phyloP scores from a whole-genome alignment of 2,113 vertebrate species.

The Proterorhinus semilunaris region DNA sequence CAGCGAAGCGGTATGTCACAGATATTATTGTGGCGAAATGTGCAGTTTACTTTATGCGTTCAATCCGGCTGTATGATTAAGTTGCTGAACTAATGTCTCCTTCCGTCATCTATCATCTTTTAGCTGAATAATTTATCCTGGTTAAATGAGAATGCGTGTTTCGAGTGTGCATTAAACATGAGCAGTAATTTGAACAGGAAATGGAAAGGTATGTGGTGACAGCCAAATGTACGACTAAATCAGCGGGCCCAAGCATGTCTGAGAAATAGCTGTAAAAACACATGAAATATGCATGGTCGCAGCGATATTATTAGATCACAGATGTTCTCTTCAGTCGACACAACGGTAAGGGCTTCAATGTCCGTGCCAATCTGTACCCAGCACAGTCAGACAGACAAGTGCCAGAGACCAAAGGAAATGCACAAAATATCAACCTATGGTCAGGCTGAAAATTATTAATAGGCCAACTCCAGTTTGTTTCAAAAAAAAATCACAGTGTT shows the following conservation, averaged over 20 bases:
- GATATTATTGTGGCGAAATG: slow-evolving; percentile 43
- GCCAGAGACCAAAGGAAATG: slow-evolving; percentile 11
- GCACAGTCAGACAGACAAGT: slow-evolving; percentile 29
- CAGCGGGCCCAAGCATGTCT: slow-evolving; percentile 65
- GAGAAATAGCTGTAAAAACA: slow-evolving; percentile 74
- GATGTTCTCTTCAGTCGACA: slow-evolving; percentile 66
- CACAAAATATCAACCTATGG: slow-evolving; percentile 9
- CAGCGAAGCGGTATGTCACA: slow-evolving; percentile 24
- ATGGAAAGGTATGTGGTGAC: slow-evolving; percentile 68
- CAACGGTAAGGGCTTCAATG: slow-evolving; percentile 54
- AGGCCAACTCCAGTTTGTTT: too few species aligned
- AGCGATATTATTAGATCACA: slow-evolving; percentile 71
- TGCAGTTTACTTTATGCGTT: slow-evolving; percentile 48
- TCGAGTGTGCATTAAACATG: slow-evolving; percentile 72
- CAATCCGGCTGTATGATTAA: slow-evolving; percentile 36
- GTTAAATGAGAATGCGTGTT: slow-evolving; percentile 73
- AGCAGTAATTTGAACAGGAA: slow-evolving; percentile 72
- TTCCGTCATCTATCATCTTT: slow-evolving; percentile 54
- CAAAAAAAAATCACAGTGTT: not conserved
- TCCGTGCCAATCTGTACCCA: slow-evolving; percentile 17
- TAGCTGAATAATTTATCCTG: slow-evolving; percentile 63
- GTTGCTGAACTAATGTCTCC: slow-evolving; percentile 49
- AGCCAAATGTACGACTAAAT: slow-evolving; percentile 68
- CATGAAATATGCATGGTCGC: slow-evolving; percentile 72
- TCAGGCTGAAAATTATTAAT: not conserved